A percentile compares a stretch with the other conserved stretches of the same genome.
phyloP scores from a whole-genome alignment of 2,113 vertebrate species.

The Strix uralensis region DNA sequence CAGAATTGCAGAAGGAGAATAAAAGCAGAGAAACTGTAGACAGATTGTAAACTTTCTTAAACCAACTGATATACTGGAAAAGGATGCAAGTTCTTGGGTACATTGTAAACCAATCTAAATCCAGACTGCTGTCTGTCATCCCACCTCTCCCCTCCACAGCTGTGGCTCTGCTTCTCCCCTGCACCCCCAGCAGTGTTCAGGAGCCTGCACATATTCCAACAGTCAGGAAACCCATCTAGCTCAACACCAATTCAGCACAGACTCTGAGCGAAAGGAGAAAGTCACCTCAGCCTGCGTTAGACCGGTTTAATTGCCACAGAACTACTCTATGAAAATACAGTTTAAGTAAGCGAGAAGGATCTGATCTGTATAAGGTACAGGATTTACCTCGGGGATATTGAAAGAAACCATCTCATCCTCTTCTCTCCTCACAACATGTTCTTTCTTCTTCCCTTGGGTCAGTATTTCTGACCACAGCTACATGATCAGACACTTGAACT shows the following conservation, averaged over 20 bases:
- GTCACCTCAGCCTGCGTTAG: neutral
- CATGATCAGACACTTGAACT: neutral
- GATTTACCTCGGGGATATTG: neutral
- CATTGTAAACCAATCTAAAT: too few relatives aligned
- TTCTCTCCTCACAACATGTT: too few relatives aligned
- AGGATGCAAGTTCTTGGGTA: too few relatives aligned
- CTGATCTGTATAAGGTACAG: neutral
- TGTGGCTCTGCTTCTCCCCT: neutral
- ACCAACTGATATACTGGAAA: too few relatives aligned
- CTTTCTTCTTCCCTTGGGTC: neutral
- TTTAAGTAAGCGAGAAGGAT: too few relatives aligned
- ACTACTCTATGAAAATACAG: too few relatives aligned
- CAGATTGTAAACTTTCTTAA: neutral
- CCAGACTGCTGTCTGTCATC: too few relatives aligned
- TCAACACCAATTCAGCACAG: neutral
- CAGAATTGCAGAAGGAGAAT: neutral
- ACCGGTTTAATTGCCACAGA: neutral
- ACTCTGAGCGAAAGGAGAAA: neutral
- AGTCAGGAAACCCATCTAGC: neutral
- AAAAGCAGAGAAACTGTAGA: neutral
- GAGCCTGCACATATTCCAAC: neutral
- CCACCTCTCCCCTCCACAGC: neutral
- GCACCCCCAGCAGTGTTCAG: accelerated
- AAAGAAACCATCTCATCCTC: neutral
- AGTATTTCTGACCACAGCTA: neutral